phyloP scores from a whole-genome alignment of 2,888 invertebrate genomes.

The Blera fallax region DNA sequence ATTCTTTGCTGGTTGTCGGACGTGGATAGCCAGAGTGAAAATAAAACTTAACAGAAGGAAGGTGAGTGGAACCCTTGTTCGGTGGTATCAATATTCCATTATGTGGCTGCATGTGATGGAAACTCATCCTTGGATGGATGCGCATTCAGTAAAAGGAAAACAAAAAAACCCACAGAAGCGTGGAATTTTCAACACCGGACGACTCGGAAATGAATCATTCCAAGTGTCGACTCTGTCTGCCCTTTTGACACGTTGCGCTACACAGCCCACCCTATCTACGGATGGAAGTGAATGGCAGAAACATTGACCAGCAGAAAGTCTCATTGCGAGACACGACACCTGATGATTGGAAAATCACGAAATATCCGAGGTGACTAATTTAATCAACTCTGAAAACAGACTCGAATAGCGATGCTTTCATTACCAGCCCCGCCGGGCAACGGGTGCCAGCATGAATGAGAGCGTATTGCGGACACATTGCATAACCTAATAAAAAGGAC shows the following conservation, averaged over 20 bases:
- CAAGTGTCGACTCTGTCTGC: slow-evolving; percentile 37
- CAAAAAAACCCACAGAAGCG: slow-evolving; percentile 28
- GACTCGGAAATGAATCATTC: slow-evolving; percentile 59
- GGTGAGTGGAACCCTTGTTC: slow-evolving; percentile 41
- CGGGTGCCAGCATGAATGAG: neutral
- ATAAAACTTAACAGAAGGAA: slow-evolving; percentile 26
- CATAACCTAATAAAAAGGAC: slow-evolving; percentile 42
- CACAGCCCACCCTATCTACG: neutral
- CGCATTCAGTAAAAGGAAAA: slow-evolving; percentile 33
- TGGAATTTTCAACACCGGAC: slow-evolving; percentile 52
- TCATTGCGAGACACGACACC: slow-evolving; percentile 37
- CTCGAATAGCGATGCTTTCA: slow-evolving; percentile 7
- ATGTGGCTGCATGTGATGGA: slow-evolving; percentile 56
- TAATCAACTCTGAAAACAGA: slow-evolving; percentile 40
- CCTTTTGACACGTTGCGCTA: slow-evolving; percentile 42
- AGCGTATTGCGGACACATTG: neutral
- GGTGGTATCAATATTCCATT: slow-evolving; percentile 60
- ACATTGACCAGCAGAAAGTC: slow-evolving; percentile 8
- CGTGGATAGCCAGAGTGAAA: slow-evolving; percentile 1
- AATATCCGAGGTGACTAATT: slow-evolving; percentile 44
- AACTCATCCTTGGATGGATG: slow-evolving; percentile 34
- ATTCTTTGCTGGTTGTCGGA: slow-evolving; percentile 22
- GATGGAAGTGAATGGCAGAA: neutral
- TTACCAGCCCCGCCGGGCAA: neutral
- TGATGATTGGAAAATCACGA: slow-evolving; percentile 60